phyloP scores from a whole-genome alignment of 1,140 invertebrate genomes.

The Halictus rubicundus region DNA sequence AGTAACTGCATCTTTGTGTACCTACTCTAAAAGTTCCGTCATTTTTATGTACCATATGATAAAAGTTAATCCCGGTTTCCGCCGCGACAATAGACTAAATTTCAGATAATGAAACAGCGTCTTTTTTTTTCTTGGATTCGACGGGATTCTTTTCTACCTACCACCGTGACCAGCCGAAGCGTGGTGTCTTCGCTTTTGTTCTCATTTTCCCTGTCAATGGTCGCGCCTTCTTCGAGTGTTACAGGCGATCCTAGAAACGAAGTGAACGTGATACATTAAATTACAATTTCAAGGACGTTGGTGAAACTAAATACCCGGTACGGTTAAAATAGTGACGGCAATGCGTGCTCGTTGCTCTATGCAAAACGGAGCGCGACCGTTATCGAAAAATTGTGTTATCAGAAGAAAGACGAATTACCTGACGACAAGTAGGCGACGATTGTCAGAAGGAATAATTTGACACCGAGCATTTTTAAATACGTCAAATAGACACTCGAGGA shows the following conservation, averaged over 20 bases:
- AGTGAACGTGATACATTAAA: constrained; percentile 10
- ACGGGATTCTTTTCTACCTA: constrained; percentile 41
- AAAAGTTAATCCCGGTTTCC: constrained; percentile 30
- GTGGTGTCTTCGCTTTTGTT: constrained; percentile 47
- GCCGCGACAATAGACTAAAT: not conserved
- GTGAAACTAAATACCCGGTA: constrained; percentile 14
- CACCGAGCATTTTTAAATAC: constrained; percentile 11
- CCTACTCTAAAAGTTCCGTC: not conserved
- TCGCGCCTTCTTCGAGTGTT: not conserved
- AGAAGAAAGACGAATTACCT: constrained; percentile 18
- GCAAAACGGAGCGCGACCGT: too few species aligned
- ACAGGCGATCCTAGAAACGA: constrained; percentile 33
- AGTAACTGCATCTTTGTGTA: too few species aligned
- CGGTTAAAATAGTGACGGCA: not conserved
- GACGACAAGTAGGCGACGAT: not conserved
- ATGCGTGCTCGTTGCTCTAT: not conserved
- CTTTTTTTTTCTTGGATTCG: not conserved
- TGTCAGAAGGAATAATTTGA: not conserved
- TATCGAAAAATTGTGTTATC: not conserved
- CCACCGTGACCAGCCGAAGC: constrained; percentile 67
- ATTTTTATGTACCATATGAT: constrained; percentile 15
- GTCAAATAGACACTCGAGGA: not conserved
- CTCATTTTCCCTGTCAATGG: not conserved
- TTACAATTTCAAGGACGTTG: constrained; percentile 7
- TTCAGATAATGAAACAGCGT: not conserved